Base-by-base conservation (phyloP, 2,113 vertebrate species). In the Halcyon malimbica region DNA sequence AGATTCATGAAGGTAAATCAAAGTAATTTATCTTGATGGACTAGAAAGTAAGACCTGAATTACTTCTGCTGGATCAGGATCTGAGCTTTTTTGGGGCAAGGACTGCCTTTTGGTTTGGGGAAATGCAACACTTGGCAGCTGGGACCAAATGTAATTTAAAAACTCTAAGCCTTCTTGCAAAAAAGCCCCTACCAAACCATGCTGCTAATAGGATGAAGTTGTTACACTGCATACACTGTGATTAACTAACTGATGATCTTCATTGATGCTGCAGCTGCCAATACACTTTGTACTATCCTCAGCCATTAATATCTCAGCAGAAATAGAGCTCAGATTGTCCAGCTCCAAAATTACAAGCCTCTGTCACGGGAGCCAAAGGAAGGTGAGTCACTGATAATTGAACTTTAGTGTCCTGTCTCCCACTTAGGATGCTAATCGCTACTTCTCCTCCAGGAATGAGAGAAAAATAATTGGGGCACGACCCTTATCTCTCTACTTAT, bases 161-260 rank as follows among this genome's bases (percentile, higher is more conserved):
- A 94, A 89, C 24, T 82, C 60, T 71, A 87, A 74, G 88, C 73
- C 50, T 63, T 37, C 41, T 67, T 41, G 20, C 0, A 44, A 51
- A 50, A 57, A 57, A 63, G 50, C 14, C n/a, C 42, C 50, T 16
- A 83, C 46, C 37, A 85, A 67, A 41, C 37, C 39, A 64, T 80
- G 35, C 84, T 35, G 26, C 13, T 91, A 83, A 88, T 80, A 83
- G 13, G 39, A 79, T 62, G 67, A 35, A 87, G 67, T 13, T 94
- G 71, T 88, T 90, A 67, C 33, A 68, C 50, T 83, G 63, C 92
- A 83, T 87, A 94, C 50, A 79, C 82, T 93, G 79, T 92, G 85
- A 96, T 96, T 96, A 95, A 85, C 81, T 83, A 83, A 57, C 70
- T 91, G 83, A 90, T 95, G 82, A 76, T 95, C 81, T 90, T 89